Base-by-base conservation (phyloP, 2,797 vertebrate genomes). In the Lemur catta region DNA sequence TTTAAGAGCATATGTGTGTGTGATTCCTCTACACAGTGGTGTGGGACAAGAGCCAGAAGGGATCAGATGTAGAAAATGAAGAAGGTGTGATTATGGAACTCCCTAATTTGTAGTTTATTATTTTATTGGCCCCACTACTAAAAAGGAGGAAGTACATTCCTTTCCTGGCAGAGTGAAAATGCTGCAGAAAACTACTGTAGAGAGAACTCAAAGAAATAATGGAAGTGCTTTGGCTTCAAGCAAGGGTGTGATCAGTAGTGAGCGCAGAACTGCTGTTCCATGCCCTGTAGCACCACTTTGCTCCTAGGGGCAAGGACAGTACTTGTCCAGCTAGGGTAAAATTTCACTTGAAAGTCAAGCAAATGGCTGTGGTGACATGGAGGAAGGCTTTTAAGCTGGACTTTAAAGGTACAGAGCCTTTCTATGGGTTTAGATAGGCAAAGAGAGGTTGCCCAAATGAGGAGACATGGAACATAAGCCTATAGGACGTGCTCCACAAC, bases 241-340 rank as follows among this genome's bases (percentile, higher is more conserved):
- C 14, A 4, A 28, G 7, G 17, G 13, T 26, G 10, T 30, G 5
- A 22, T 22, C 67, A 12, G 4, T 3, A 4, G 24, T 46, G 30
- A 24, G 2, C 7, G 4, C 48, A 28, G 41, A 20, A 10, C 4
- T 2, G 7, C 6, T 30, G 59, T 18, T 15, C 6, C 7, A 3
- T 8, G 33, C 18, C 71, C 26, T 20, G 3, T 4, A 11, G 26
- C n/a, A 1, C 14, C 7, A 0, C 3, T 1, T 14, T 10, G 57
- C 28, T 84, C 15, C 65, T 1, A 1, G 26, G 24, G 46, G 33
- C 80, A 20, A n/a, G 35, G 26, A 0, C 7, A 9, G 4, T 2
- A 11, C 33, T 74, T 0, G 7, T 10, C 46, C 9, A 20, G 4
- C 33, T 0, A 33, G n/a, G 7, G 30, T 15, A 6, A 59, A n/a